phyloP scores from a whole-genome alignment of 2,797 vertebrate species.

The Lacerta bilineata region DNA sequence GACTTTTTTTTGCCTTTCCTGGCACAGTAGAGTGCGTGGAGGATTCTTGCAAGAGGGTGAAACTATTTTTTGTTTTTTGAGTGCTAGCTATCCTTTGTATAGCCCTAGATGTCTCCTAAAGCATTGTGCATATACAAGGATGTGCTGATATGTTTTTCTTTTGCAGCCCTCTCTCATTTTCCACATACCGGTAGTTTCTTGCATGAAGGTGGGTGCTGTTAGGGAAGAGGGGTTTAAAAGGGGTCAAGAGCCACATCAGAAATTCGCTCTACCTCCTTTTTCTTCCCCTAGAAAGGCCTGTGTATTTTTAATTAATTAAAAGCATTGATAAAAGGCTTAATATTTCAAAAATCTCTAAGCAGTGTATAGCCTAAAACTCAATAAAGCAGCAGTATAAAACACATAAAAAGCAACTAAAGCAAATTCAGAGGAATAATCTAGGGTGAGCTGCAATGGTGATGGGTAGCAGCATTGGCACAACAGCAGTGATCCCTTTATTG shows the following conservation, averaged over 20 bases:
- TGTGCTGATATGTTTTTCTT: not conserved
- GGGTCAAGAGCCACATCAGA: not conserved
- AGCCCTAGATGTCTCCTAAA: not conserved
- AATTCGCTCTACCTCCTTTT: not conserved
- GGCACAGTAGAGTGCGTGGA: not conserved
- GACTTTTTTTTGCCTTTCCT: not conserved
- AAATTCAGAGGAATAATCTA: not conserved
- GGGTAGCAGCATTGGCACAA: not conserved
- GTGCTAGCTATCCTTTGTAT: not conserved
- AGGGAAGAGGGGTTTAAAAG: not conserved
- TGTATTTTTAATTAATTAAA: not conserved
- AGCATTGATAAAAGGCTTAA: too few relatives aligned
- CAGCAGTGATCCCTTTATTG: not conserved
- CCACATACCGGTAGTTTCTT: not conserved
- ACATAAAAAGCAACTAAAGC: too few relatives aligned
- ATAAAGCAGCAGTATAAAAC: too few relatives aligned
- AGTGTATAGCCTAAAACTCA: too few relatives aligned
- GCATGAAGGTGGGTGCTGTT: not conserved
- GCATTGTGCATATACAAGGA: not conserved
- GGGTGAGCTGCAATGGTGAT: not conserved
- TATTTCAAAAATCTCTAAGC: too few relatives aligned
- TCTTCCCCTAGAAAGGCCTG: not conserved
- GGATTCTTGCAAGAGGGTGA: not conserved
- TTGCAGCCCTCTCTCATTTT: not conserved
- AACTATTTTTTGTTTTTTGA: not conserved